Percentiles rank a stretch among this genome's conserved stretches.
phyloP scores from a whole-genome alignment of 2,797 vertebrate species.

The Cyprinella venusta region DNA sequence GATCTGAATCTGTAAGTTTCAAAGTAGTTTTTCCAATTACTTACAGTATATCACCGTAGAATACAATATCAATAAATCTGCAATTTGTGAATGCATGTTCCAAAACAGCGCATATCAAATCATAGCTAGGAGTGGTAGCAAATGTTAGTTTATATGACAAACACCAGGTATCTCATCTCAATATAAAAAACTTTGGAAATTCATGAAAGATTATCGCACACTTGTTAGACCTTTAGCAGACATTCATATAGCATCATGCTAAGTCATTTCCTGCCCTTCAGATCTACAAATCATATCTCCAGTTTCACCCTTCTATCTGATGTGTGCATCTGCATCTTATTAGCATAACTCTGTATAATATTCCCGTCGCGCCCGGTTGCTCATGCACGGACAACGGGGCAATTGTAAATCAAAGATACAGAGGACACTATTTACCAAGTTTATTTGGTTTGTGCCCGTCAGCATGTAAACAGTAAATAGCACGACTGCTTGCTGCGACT shows the following conservation, averaged over 20 bases:
- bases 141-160: background rate
- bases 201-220: background rate
- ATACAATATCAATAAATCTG: background rate
- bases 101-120: background rate
- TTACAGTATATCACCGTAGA: background rate
- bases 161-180: slow-evolving; percentile 37
- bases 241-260: slow-evolving; percentile 25
- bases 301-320: slow-evolving; percentile 44
- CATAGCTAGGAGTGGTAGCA: background rate
- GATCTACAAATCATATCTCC: slow-evolving; percentile 28
- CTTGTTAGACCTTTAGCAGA: slow-evolving; percentile 37
- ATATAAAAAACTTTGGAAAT: background rate
- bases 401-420: slow-evolving; percentile 61
- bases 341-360: slow-evolving; percentile 64
- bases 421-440: slow-evolving; percentile 60
- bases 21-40: background rate
- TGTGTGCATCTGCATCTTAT: slow-evolving; percentile 55
- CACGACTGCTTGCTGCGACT: slow-evolving; percentile 38
- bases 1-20: background rate
- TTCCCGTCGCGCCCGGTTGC: slow-evolving; percentile 53
- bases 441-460: slow-evolving; percentile 63
- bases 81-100: background rate
- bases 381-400: slow-evolving; percentile 52
- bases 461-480: slow-evolving; percentile 55
- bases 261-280: slow-evolving; percentile 42